phyloP scores from a whole-genome alignment of 2,113 vertebrate species.

The Chiloscyllium plagiosum region DNA sequence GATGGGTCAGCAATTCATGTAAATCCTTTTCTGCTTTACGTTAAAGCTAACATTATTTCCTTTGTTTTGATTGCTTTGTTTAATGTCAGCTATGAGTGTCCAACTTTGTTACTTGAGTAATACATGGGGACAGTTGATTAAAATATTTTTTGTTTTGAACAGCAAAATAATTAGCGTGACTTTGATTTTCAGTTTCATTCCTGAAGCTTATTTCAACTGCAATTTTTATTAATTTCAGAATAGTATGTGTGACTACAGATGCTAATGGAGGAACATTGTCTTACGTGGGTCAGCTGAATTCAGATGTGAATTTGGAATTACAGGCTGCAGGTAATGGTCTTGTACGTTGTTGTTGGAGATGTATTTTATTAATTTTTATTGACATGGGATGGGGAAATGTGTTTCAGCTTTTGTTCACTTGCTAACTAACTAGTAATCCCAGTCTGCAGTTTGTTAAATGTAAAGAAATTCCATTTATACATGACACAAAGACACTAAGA shows the following conservation, averaged over 20 bases:
- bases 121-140: neutral
- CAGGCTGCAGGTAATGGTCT: slow-evolving; percentile 39
- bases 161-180: neutral
- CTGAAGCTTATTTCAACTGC: neutral
- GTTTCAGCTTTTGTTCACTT: neutral
- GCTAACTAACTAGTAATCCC: neutral
- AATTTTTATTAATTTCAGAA: slow-evolving; percentile 38
- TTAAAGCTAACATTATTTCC: neutral
- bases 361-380: neutral
- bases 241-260: slow-evolving; percentile 42
- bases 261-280: slow-evolving; percentile 40
- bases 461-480: neutral
- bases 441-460: neutral
- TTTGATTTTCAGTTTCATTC: neutral
- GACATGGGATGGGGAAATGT: neutral
- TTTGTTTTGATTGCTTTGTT: neutral
- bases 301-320: slow-evolving; percentile 39
- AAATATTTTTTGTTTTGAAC: neutral
- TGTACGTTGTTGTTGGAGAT: neutral
- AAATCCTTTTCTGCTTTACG: neutral
- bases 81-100: neutral
- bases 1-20: neutral
- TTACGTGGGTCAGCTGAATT: slow-evolving; percentile 40
- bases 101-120: too few relatives aligned
- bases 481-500: too few relatives aligned